Evolutionary conservation across 2,888 invertebrate species (phyloP).

Genomic region (Ophraella communa): DNA sequence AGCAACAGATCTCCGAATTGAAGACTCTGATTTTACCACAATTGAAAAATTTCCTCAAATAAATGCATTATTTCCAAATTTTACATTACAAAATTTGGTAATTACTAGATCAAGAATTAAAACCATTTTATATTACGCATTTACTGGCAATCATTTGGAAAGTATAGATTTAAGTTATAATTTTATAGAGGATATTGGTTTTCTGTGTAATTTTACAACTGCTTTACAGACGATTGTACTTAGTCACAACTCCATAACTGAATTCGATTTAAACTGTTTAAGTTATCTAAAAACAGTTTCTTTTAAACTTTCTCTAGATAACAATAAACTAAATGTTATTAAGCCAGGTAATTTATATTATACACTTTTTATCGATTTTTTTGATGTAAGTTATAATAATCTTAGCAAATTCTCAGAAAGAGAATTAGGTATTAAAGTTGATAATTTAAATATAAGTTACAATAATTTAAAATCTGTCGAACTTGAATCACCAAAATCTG

Average conservation of each 20-base stretch:
- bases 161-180: conserved; percentile 21
- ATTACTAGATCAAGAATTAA: not conserved
- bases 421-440: not conserved
- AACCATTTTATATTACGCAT: conserved; percentile 7
- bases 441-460: conserved; percentile 21
- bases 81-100: not conserved
- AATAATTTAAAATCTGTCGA: conserved; percentile 6
- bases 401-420: conserved; percentile 15
- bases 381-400: conserved; percentile 23
- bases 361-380: not conserved
- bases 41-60: not conserved
- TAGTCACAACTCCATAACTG: conserved; percentile 8
- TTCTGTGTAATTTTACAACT: not conserved
- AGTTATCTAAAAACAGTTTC: not conserved
- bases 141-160: conserved; percentile 3
- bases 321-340: not conserved
- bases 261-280: conserved; percentile 2
- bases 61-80: not conserved
- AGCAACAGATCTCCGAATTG: not conserved
- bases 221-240: conserved; percentile 5
- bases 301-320: not conserved
- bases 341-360: not conserved
- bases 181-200: not conserved
- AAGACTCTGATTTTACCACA: not conserved
- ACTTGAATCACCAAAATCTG: not conserved